phyloP scores from a whole-genome alignment of 2,797 vertebrate species.

The Siniperca scherzeri region DNA sequence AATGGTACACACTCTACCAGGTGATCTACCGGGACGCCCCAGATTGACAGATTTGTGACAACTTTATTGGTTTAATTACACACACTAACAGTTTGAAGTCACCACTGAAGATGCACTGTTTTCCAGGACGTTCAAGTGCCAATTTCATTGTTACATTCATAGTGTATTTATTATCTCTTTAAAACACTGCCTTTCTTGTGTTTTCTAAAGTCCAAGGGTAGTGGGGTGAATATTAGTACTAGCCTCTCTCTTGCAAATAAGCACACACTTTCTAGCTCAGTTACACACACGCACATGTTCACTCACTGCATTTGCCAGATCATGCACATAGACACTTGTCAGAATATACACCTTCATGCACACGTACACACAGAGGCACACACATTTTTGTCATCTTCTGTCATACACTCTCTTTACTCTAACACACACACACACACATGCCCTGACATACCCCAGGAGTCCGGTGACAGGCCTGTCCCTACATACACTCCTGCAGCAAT shows the following conservation, averaged over 20 bases:
- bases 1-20: no score
- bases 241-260: not conserved
- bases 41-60: not conserved
- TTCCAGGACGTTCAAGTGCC: no score
- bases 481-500: slow-evolving; percentile 42
- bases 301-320: not conserved
- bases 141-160: not conserved
- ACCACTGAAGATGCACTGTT: no score
- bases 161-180: not conserved
- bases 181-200: not conserved
- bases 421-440: not conserved
- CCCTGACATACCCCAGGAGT: slow-evolving; percentile 36
- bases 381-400: slow-evolving; percentile 19
- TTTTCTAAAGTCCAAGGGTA: not conserved
- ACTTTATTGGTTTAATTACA: not conserved
- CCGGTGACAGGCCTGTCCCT: slow-evolving; percentile 39
- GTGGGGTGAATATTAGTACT: not conserved
- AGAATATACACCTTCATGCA: not conserved
- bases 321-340: not conserved
- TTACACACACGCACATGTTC: not conserved
- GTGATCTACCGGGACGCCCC: no score
- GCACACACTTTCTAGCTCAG: not conserved
- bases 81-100: not conserved
- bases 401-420: not conserved
- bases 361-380: not conserved